Base-by-base conservation (phyloP, 2,113 vertebrate species). In the Peromyscus polionotus region DNA sequence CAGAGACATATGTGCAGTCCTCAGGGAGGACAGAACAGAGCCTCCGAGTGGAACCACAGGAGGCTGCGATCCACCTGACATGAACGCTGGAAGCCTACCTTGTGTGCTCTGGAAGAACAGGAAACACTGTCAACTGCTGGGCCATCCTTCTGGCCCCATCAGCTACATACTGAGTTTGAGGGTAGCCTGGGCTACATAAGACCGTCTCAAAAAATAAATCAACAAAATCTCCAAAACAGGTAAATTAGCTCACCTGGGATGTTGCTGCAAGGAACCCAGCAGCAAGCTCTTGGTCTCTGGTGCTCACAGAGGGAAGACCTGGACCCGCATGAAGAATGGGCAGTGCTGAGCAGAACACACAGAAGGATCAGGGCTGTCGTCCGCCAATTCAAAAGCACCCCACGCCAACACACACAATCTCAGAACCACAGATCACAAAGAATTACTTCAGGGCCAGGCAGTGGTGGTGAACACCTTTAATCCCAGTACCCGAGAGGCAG, bases 231-330 rank as follows among this genome's bases (percentile, higher is more conserved):
- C 31, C 63, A n/a, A 54, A 42, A 86, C 5, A 48, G 63, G 42
- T 20, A 83, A n/a, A 28, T 61, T 36, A 57, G 61, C 95, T 96
- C 79, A 98, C 98, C 97, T 98, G 98, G 13, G 98, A 59, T 77
- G 97, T 96, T 17, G 93, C n/a, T 0, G 93, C 48, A 65, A 97
- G 95, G 72, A 98, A 98, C 0, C 98, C 96, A 17, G 90, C 96
- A 89, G 97, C 86, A 68, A 97, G 77, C 72, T 97, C 98, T 76
- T 97, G 98, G 45, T 98, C 97, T 91, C 97, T 97, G 86, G 94
- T 57, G 57, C 80, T 97, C 86, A 98, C 77, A 12, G 96, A 0
- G 16, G 97, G 81, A 51, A 97, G 96, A 54, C 91, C 87, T 59
- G 96, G 59, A 65, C 96, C 96, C n/a, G 54, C 51, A 45, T 93